phyloP scores from a whole-genome alignment of 2,797 vertebrate species.

The Malurus leucopterus region DNA sequence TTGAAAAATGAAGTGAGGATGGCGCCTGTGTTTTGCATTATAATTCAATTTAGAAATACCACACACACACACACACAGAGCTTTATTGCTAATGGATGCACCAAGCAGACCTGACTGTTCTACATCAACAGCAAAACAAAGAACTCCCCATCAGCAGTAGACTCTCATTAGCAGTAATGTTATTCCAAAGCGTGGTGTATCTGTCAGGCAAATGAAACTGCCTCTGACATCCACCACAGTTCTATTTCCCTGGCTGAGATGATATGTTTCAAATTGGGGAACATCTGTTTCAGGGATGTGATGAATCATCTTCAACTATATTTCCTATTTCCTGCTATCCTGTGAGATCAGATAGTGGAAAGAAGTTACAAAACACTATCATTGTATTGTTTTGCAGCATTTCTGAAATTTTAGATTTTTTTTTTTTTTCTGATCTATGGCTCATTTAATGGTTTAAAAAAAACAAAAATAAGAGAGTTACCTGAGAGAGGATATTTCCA shows the following conservation, averaged over 20 bases:
- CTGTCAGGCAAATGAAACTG: constrained; percentile 39
- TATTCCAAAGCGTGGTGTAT: constrained; percentile 20
- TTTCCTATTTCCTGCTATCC: constrained; percentile 29
- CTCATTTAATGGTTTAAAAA: neutral
- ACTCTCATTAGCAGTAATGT: constrained; percentile 53
- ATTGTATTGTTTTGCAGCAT: neutral
- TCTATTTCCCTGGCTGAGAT: constrained; percentile 22
- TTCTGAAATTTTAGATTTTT: neutral
- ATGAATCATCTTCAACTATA: constrained; percentile 34
- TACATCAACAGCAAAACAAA: constrained; percentile 35
- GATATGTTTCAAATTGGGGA: constrained; percentile 20
- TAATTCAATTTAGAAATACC: constrained; percentile 31
- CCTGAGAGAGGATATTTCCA: neutral
- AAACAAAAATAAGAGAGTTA: neutral
- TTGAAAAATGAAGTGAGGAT: constrained; percentile 28
- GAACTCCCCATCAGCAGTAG: constrained; percentile 13
- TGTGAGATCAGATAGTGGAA: constrained; percentile 20
- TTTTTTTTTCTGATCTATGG: neutral
- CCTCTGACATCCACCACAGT: constrained; percentile 22
- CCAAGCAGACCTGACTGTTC: constrained; percentile 36
- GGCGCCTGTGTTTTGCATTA: constrained; percentile 28
- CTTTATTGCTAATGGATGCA: constrained; percentile 32
- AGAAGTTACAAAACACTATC: neutral
- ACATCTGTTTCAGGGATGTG: constrained; percentile 7
- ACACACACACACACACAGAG: neutral